Percentiles rank a stretch among this genome's conserved stretches.
These are phyloP conservation scores for Ectemnius lituratus DNA, from an alignment of 2,888 invertebrate genomes.

Conservation along the genomic window DNA sequence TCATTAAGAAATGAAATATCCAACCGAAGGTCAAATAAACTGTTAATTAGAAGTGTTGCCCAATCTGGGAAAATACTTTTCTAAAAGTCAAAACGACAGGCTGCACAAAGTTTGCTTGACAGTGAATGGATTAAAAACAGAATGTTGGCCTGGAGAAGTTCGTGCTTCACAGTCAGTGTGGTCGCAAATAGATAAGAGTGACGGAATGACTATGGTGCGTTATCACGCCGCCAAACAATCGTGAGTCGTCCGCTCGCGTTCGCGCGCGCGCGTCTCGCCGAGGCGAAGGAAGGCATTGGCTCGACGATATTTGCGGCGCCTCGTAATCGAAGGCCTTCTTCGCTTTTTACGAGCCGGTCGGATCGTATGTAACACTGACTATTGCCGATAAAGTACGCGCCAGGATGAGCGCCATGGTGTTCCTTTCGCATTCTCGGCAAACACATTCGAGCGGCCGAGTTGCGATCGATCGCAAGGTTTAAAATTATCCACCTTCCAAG, in stretches of 20 bases:
- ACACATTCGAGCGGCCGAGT: constrained; percentile 10
- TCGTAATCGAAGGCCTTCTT: constrained; percentile 28
- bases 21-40: too few species aligned
- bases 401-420: constrained; percentile 14
- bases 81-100: too few species aligned
- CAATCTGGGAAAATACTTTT: too few species aligned
- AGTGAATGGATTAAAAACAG: too few species aligned
- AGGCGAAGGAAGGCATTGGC: background rate
- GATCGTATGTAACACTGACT: constrained; percentile 24
- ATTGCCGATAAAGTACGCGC: constrained; percentile 21
- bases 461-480: constrained; percentile 29
- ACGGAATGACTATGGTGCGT: background rate
- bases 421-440: constrained; percentile 27
- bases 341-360: constrained; percentile 21
- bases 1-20: too few species aligned
- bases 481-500: constrained; percentile 32
- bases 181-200: background rate
- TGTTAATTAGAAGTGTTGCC: too few species aligned
- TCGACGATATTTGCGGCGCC: constrained; percentile 16
- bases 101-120: too few species aligned
- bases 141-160: too few species aligned
- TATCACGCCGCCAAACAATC: constrained; percentile 4
- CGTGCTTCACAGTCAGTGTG: background rate
- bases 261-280: too few species aligned
- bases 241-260: background rate